phyloP scores from a whole-genome alignment of 2,797 vertebrate species.

The Falco berigora region DNA sequence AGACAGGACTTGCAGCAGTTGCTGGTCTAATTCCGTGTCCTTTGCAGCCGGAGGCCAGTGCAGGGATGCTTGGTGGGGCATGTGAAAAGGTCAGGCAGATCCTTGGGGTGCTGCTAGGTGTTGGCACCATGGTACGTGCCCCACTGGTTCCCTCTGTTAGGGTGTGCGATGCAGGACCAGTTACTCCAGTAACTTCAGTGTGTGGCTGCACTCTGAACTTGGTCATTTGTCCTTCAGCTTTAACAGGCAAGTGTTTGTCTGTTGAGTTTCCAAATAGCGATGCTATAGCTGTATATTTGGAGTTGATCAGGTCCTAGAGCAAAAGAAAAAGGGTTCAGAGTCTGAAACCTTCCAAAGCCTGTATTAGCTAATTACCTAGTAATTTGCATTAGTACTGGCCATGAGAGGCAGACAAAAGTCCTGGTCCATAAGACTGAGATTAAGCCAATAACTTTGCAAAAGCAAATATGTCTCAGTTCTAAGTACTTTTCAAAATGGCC shows the following conservation, averaged over 20 bases:
- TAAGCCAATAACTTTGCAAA: not conserved
- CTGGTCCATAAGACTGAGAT: not conserved
- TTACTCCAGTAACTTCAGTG: not conserved
- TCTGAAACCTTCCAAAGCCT: not conserved
- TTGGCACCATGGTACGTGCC: fast-evolving
- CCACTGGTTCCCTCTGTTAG: not conserved
- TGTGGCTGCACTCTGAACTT: not conserved
- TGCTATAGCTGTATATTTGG: not conserved
- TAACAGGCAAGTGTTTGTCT: not conserved
- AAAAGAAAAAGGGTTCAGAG: not conserved
- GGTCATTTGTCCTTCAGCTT: not conserved
- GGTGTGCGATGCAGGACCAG: not conserved
- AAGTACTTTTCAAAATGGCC: slow-evolving; percentile 26
- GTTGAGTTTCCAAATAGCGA: not conserved
- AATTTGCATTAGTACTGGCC: not conserved
- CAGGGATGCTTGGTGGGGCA: fast-evolving
- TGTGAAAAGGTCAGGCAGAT: not conserved
- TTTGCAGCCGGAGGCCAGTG: fast-evolving
- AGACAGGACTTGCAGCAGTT: not conserved
- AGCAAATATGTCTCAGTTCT: not conserved
- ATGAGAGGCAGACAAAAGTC: not conserved
- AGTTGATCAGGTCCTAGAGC: not conserved
- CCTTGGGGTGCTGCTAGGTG: not conserved
- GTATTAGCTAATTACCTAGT: not conserved
- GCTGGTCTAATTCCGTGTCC: not conserved